Evolutionary conservation across 1,140 invertebrate genomes (phyloP).

Genomic region (Pseudachorutes palmiensis): DNA sequence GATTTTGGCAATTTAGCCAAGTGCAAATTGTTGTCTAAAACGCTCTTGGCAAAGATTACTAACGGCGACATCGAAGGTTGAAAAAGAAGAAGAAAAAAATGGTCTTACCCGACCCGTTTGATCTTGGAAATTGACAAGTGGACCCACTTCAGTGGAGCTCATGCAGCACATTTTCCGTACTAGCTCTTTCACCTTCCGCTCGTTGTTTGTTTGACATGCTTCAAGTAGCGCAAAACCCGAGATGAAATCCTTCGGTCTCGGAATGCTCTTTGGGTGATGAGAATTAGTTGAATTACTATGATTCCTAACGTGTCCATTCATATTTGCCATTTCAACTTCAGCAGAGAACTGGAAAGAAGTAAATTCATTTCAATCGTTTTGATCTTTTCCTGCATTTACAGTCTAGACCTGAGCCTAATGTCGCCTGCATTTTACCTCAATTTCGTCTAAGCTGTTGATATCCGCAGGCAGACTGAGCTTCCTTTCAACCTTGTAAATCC

Average conservation of each 20-base stretch:
- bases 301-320: not conserved
- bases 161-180: constrained; percentile 23
- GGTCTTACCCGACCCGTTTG: constrained; percentile 33
- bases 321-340: not conserved
- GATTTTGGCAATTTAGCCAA: too few relatives aligned
- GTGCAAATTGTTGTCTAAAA: too few relatives aligned
- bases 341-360: not conserved
- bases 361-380: not conserved
- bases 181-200: constrained; percentile 29
- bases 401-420: not conserved
- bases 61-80: too few relatives aligned
- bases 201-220: constrained; percentile 29
- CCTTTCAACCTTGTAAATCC: not conserved
- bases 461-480: not conserved
- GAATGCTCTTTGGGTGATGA: not conserved
- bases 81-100: too few relatives aligned
- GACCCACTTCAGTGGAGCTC: constrained; percentile 22
- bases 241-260: constrained; percentile 25
- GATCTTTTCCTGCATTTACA: not conserved
- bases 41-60: too few relatives aligned
- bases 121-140: constrained; percentile 36
- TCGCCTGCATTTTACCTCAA: not conserved
- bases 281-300: not conserved
- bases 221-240: constrained; percentile 34
- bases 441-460: not conserved